Evolutionary conservation across 92 coral and sea anemone species (phyloP).

Genomic region (Zoanthus sociatus): DNA sequence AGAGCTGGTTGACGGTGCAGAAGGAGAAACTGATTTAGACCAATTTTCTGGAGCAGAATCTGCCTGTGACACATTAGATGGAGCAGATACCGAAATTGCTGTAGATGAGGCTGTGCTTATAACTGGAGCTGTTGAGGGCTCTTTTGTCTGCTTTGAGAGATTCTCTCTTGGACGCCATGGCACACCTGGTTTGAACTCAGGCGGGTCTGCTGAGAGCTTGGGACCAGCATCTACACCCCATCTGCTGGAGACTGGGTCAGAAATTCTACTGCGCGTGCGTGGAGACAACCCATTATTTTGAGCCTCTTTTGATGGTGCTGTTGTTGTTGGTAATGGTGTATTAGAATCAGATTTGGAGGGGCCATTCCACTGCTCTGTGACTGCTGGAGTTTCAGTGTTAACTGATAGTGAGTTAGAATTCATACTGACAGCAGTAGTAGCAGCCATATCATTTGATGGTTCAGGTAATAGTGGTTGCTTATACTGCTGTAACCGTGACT

Average conservation of each 20-base stretch:
- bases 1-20: conserved; percentile 20
- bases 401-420: conserved; percentile 55
- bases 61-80: conserved; percentile 11
- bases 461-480: conserved; percentile 90
- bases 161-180: conserved; percentile 91
- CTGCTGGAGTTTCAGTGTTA: conserved; percentile 51
- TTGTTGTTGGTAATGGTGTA: conserved; percentile 23
- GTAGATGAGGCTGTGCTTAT: conserved; percentile 23
- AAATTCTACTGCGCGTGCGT: conserved; percentile 68
- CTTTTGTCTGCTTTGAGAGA: conserved; percentile 61
- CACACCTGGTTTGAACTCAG: conserved; percentile 99
- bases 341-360: conserved; percentile 67
- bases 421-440: conserved; percentile 28
- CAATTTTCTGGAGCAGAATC: conserved; percentile 44
- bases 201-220: conserved; percentile 96
- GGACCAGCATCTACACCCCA: conserved; percentile 99
- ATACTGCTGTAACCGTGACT: conserved; percentile 96
- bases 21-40: conserved; percentile 11
- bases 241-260: conserved; percentile 96
- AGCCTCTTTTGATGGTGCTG: conserved; percentile 23
- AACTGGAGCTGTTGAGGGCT: conserved; percentile 22
- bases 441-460: conserved; percentile 54
- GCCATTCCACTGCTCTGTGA: conserved; percentile 37
- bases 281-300: conserved; percentile 66
- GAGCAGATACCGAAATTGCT: conserved; percentile 40